Conservation (phyloP, 2,888 invertebrate genomes). For the Galerucella nymphaeae region DNA sequence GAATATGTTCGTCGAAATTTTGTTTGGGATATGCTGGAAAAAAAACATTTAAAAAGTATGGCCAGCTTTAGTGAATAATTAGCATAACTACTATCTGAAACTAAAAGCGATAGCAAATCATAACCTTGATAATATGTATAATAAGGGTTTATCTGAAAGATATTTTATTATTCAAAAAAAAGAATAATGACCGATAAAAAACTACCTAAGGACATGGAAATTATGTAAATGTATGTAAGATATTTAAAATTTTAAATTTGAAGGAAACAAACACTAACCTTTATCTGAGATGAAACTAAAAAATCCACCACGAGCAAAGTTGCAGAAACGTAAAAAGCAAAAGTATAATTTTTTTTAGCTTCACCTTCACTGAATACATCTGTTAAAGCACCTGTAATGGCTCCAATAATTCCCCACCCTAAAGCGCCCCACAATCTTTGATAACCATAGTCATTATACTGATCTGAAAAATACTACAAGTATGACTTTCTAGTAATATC, state of each 20-base stretch:
- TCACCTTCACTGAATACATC: slow-evolving; percentile 77
- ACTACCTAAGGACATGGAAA: too few relatives aligned
- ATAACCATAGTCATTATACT: slow-evolving; percentile 82
- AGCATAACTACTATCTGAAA: too few relatives aligned
- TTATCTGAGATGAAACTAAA: slow-evolving; percentile 73
- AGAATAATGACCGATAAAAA: too few relatives aligned
- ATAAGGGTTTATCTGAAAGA: too few relatives aligned
- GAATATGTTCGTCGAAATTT: slow-evolving; percentile 74
- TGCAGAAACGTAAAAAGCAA: slow-evolving; percentile 83
- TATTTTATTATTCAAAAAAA: too few relatives aligned
- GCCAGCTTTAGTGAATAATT: too few relatives aligned
- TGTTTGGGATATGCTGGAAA: slow-evolving; percentile 73
- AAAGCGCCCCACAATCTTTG: slow-evolving; percentile 91
- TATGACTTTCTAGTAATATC: neutral
- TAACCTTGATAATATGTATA: too few relatives aligned
- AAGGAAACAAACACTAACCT: slow-evolving; percentile 63
- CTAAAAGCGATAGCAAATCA: too few relatives aligned
- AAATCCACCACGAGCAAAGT: slow-evolving; percentile 75
- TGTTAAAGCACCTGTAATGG: slow-evolving; percentile 81
- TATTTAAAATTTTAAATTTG: too few relatives aligned
- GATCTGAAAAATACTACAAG: slow-evolving; percentile 65
- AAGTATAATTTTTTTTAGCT: slow-evolving; percentile 77
- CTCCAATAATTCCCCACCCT: slow-evolving; percentile 85
- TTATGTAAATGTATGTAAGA: too few relatives aligned
- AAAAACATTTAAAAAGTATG: slow-evolving; percentile 9